phyloP scores from a whole-genome alignment of 2,797 vertebrate species.

The Morus bassanus region DNA sequence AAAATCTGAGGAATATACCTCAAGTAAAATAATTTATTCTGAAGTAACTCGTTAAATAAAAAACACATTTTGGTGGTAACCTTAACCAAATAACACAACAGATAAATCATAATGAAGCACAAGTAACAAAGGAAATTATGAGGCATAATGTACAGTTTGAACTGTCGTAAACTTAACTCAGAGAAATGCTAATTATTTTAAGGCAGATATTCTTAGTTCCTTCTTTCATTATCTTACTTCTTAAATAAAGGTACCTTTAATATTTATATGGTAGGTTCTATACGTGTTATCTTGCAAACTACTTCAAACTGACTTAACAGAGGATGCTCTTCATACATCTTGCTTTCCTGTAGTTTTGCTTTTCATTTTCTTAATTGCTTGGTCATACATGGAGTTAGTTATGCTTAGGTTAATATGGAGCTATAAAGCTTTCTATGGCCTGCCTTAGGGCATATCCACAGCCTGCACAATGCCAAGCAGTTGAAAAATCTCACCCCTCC shows the following conservation, averaged over 20 bases:
- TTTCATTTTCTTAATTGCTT: background rate
- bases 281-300: background rate
- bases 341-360: background rate
- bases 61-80: background rate
- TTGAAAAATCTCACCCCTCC: background rate
- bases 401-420: background rate
- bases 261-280: background rate
- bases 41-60: background rate
- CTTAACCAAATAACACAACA: background rate
- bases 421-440: background rate
- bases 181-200: background rate
- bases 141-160: background rate
- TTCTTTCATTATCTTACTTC: background rate
- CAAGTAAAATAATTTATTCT: background rate
- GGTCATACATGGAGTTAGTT: background rate
- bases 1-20: background rate
- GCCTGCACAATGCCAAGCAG: background rate
- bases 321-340: background rate
- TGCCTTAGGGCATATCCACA: background rate
- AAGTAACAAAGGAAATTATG: background rate
- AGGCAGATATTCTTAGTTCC: background rate
- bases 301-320: background rate
- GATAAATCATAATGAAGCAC: background rate
- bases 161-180: background rate
- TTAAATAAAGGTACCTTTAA: background rate